Evolutionary conservation across 2,888 invertebrate species (phyloP), one percentile per base, ranked within the genome.

Genomic region (Cryptocephalus moraei): DNA sequence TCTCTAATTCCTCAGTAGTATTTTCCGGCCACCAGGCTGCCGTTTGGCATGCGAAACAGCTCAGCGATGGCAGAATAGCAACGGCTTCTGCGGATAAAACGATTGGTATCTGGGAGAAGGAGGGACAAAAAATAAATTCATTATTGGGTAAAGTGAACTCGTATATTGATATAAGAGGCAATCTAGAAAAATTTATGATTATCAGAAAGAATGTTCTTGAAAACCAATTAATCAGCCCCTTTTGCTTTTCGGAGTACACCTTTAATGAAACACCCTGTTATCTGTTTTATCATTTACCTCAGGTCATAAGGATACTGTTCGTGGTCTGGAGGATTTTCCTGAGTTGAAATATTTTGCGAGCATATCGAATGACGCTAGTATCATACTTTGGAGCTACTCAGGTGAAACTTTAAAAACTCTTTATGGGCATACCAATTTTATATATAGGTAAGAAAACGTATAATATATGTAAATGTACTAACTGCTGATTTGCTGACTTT

Each of bases 21-120:
- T 73, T 87, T 8, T 72, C 75, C 50, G 87, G 86, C 0, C 90
- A 90, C 60, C 75, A 79, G 53, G 86, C 87, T 10, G 91, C 96
- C 0, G 87, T 97, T 8, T 97, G 96, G 96, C 80, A 82, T 13
- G 76, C 78, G 0, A 67, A 75, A 49, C 84, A 78, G 65, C 72
- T 79, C 52, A 51, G 73, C 14, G 76, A 76, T 51, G 71, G 73
- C 1, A 72, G 70, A 32, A 78, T 86, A 56, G 77, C 91, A 1
- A 94, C 95, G 10, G 96, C 87, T 1, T 91, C 91, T 0, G 97
- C 96, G 11, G 97, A 99, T 71, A 91, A 90, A 71, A 82, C 82
- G 9, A 86, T 97, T 46, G 84, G 83, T 57, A 69, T 92, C 31
- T 96, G 94, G 94, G 78, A 75, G 54, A 74, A 74, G 45, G 73